Evolutionary conservation across 2,888 invertebrate genomes (phyloP).

Genomic region (Autographa pulchrina): DNA sequence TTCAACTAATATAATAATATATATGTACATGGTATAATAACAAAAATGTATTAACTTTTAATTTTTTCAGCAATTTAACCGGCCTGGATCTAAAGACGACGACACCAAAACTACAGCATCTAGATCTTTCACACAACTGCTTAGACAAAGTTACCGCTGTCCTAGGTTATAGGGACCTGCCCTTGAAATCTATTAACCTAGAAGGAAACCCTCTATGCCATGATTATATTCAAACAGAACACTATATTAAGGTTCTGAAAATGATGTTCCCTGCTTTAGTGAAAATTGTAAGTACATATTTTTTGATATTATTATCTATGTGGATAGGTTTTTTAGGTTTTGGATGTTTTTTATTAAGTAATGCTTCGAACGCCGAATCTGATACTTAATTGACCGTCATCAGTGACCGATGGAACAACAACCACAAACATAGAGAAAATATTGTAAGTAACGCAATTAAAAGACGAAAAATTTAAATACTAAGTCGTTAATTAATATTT

Average conservation of each 20-base stretch:
- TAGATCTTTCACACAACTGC: constrained; percentile 77
- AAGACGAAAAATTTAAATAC: no score
- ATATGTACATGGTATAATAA: not conserved
- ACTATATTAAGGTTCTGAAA: constrained; percentile 89
- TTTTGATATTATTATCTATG: not conserved
- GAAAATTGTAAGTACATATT: constrained; percentile 82
- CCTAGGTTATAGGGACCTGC: constrained; percentile 74
- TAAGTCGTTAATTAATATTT: no score
- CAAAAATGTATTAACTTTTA: not conserved
- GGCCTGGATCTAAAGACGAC: constrained; percentile 69
- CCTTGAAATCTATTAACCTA: constrained; percentile 87
- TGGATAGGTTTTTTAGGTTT: no score
- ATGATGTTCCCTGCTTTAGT: constrained; percentile 86
- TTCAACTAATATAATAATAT: no score
- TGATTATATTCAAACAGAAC: constrained; percentile 88
- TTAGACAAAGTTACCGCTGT: constrained; percentile 66
- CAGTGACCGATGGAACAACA: no score
- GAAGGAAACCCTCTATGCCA: constrained; percentile 93
- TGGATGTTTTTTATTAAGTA: no score
- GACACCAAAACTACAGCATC: constrained; percentile 69
- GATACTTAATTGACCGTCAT: no score
- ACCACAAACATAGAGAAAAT: no score
- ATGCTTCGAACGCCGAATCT: no score
- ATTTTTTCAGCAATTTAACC: constrained; percentile 69
- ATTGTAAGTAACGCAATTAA: no score